Evolutionary conservation across 1,140 invertebrate genomes (phyloP), one percentile per base, ranked within the genome.

Genomic region (Eurosta solidaginis): DNA sequence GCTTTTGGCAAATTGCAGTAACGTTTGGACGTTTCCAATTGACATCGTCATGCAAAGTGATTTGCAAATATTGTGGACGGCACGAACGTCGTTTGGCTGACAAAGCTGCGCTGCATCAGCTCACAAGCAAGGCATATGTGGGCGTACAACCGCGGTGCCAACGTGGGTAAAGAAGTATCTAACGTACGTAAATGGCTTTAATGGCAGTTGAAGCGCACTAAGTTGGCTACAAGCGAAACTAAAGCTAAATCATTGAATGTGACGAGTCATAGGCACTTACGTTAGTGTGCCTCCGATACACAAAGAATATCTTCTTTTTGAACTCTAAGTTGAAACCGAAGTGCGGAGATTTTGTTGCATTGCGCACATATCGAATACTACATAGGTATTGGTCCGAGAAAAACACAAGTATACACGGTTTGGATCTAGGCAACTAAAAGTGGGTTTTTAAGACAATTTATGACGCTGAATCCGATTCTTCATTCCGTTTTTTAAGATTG

Each of bases 21-120:
- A 36, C 54, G 17, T 40, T 68, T 68, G 59, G 59, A 40, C 59
- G 12, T 68, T 68, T 68, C n/a, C 59, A 68, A 33, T 68, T 68
- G 59, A 68, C 59, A 68, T 68, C 59, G 59, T 68, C 59, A 40
- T 68, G 17, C 59, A 68, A 68, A 40, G 14, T 33, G 59, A 68
- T 68, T 68, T 68, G 59, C 59, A 68, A 68, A 68, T 29, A 68
- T 33, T 33, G 14, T 68, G 4, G n/a, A 68, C 36, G 33, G 59
- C 59, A 68, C 59, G 59, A 68, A 33, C 33, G 10, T n/a, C 17
- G 36, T 68, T 29, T 22, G 29, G 12, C 20, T 40, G 59, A 33
- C 59, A 33, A 68, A 68, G 22, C 59, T 36, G 10, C 3, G 59
- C 14, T 36, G 59, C 59, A 40, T 2, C 33, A n/a, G 27, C 14